Conservation (phyloP, 2,888 invertebrate genomes). For the Nomada hirtipes region DNA sequence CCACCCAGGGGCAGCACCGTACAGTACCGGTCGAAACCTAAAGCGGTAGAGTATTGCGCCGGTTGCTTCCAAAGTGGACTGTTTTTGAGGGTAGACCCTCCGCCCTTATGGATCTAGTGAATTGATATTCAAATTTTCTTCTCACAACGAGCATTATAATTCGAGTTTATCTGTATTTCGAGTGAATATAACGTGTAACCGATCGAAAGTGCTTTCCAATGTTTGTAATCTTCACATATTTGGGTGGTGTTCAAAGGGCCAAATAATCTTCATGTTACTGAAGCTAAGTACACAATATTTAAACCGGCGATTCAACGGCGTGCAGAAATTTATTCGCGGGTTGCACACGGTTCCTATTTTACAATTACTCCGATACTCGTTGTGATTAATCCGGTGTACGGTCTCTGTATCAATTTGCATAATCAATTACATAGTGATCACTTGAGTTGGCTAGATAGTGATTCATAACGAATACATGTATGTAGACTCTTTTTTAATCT, state of each 20-base stretch:
- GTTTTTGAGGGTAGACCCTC: conserved; percentile 51
- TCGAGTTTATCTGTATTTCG: not conserved
- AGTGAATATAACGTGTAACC: not conserved
- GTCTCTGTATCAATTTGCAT: conserved; percentile 15
- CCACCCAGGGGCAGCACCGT: conserved; percentile 75
- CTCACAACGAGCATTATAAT: not conserved
- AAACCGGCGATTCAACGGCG: not conserved
- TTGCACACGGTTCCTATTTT: not conserved
- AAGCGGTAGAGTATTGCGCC: conserved; percentile 60
- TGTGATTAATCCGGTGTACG: not conserved
- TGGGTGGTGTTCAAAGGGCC: conserved; percentile 12
- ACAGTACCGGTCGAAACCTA: conserved; percentile 69
- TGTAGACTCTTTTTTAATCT: not conserved
- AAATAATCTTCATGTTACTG: not conserved
- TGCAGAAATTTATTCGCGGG: not conserved
- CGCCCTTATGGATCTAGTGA: conserved; percentile 40
- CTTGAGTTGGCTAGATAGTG: conserved; percentile 9
- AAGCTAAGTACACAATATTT: not conserved
- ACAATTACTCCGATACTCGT: not conserved
- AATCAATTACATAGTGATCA: not conserved
- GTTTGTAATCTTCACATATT: conserved; percentile 4
- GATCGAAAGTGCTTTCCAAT: not conserved
- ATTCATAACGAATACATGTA: conserved; percentile 16
- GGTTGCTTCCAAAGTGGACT: conserved; percentile 54
- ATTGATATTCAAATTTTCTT: conserved; percentile 14